Percentiles rank a stretch among this genome's conserved stretches.
Conservation (phyloP, 2,888 invertebrate species). For the Ecliptopera silaceata region DNA sequence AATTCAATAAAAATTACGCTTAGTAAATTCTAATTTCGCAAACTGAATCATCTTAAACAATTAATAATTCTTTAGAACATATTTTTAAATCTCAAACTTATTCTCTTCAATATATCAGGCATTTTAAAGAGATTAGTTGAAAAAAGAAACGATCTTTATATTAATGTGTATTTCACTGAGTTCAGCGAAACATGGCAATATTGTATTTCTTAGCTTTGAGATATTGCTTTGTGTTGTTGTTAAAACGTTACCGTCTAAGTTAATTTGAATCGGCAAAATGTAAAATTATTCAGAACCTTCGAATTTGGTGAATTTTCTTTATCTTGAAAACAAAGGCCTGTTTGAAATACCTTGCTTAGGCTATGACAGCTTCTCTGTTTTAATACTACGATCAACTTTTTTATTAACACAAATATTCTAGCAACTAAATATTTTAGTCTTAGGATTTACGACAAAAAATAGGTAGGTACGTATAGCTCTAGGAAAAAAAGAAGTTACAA, state of each 20-base stretch:
- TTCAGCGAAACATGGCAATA: not conserved
- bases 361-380: too few species aligned
- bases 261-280: slow-evolving; percentile 9
- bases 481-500: too few species aligned
- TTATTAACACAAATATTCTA: too few species aligned
- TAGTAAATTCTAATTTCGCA: too few species aligned
- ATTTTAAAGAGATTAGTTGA: not conserved
- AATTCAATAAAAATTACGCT: too few species aligned
- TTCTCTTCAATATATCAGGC: not conserved
- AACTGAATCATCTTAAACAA: too few species aligned
- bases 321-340: not conserved
- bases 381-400: too few species aligned
- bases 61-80: too few species aligned
- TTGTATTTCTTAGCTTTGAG: not conserved
- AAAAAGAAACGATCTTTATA: not conserved
- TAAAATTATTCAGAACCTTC: slow-evolving; percentile 1
- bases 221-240: slow-evolving; percentile 1
- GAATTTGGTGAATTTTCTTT: not conserved
- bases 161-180: not conserved
- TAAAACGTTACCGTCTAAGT: slow-evolving; percentile 9
- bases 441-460: not conserved
- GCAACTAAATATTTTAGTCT: too few species aligned
- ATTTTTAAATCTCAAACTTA: too few species aligned
- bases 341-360: too few species aligned
- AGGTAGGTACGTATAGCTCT: too few species aligned